Evolutionary conservation across 2,797 vertebrate genomes (phyloP), one percentile per base, ranked within the genome.

Genomic region (Merluccius polli): DNA sequence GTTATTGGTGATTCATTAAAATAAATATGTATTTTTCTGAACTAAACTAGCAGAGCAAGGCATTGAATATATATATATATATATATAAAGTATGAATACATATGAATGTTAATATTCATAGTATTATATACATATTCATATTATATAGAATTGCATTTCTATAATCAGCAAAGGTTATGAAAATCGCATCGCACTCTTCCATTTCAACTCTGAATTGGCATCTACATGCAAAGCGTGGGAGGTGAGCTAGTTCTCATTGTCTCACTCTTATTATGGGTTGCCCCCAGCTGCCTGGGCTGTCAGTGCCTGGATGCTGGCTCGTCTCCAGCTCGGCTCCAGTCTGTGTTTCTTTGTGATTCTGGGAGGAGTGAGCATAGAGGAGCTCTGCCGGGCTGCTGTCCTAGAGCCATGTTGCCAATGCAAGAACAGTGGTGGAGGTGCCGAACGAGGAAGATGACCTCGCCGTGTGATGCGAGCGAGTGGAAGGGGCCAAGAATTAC

Each of bases 1-100:
- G 86, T 91, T 92, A 89, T 93, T 94, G 93, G 93, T 93, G 93
- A 93, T 92, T 93, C 92, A 93, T 92, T 93, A 92, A 92, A 91
- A 90, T 90, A 91, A 90, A 92, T 91, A 88, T 88, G 80, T 84
- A 77, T 79, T 75, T 73, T 36, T n/a, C 59, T 38, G 52, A 82
- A 48, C 41, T 48, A 48, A 48, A 12, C n/a, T n/a, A 27, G 24
- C 59, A 65, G 59, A 65, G 24, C 59, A 65, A 27, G 76, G 30
- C 35, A n/a, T n/a, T n/a, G n/a, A n/a, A 70, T 31, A 70, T 10
- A 70, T 32, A 31, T 32, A 70, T 16, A 11, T 16, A 3, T 70
- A 70, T 15, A 70, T 70, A 32, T 21, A 10, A 70, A 16, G 31
- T 32, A 70, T 32, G 18, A 16, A 31, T 18, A 70, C 15, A 69